phyloP scores from a whole-genome alignment of 2,113 vertebrate genomes.

The Salminus brasiliensis region DNA sequence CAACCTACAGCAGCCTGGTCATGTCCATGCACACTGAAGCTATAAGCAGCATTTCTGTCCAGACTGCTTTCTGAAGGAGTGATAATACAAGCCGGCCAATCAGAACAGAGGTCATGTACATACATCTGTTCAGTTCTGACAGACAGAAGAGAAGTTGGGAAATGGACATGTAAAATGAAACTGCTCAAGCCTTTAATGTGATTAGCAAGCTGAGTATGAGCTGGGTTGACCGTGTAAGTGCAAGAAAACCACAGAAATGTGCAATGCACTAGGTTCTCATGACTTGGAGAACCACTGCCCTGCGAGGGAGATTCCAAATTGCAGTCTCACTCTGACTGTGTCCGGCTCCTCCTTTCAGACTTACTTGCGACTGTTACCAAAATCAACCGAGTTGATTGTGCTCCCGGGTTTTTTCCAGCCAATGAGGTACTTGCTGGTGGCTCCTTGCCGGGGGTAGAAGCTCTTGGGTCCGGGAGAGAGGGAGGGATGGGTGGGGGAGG shows the following conservation, averaged over 20 bases:
- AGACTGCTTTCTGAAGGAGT: too few relatives aligned
- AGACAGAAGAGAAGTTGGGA: too few relatives aligned
- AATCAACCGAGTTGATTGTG: conserved; percentile 98
- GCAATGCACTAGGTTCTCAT: neutral
- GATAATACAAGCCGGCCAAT: too few relatives aligned
- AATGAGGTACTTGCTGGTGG: conserved; percentile 98
- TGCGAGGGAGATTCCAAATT: conserved; percentile 15
- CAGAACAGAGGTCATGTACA: too few relatives aligned
- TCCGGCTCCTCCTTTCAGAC: conserved; percentile 45
- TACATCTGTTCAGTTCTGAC: too few relatives aligned
- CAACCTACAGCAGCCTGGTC: too few relatives aligned
- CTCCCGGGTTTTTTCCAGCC: conserved; percentile 99
- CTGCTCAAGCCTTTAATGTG: too few relatives aligned
- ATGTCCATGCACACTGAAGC: too few relatives aligned
- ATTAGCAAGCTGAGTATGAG: neutral
- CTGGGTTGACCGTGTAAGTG: neutral
- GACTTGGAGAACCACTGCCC: neutral
- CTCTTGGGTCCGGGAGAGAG: conserved; percentile 90
- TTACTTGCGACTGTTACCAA: conserved; percentile 98
- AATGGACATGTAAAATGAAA: too few relatives aligned
- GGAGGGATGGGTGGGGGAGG: conserved; percentile 88
- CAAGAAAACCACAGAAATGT: neutral
- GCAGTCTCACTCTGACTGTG: neutral
- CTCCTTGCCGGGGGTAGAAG: conserved; percentile 98
- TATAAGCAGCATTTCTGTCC: too few relatives aligned